These are phyloP conservation scores for Apostichopus parvimensis DNA, from an alignment of 35 echinoderm and acorn worm species.

Conservation along the genomic window DNA sequence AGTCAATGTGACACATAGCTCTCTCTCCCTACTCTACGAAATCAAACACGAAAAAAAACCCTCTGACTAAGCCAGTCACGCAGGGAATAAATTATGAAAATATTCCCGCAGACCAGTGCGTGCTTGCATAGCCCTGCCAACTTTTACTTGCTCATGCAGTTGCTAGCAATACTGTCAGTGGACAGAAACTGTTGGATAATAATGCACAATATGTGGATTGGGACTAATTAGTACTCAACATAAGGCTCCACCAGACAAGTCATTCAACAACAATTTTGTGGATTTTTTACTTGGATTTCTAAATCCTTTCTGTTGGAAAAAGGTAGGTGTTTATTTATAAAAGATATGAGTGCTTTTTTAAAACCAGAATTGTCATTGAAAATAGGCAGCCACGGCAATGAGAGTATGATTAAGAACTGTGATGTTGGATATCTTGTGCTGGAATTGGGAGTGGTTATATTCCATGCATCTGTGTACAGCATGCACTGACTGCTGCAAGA, in stretches of 20 bases:
- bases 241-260: background rate
- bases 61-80: conserved; percentile 21
- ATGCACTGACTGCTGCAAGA: background rate
- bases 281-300: conserved; percentile 21
- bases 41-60: background rate
- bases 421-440: background rate
- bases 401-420: background rate
- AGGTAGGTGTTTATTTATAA: background rate
- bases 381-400: background rate
- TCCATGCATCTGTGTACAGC: background rate
- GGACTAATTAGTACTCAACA: conserved; percentile 24
- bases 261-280: background rate
- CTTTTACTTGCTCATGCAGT: background rate
- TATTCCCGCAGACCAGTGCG: no score
- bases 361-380: background rate
- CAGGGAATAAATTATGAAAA: conserved; percentile 47
- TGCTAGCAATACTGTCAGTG: background rate
- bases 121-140: no score
- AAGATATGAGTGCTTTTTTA: background rate
- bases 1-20: conserved; percentile 34
- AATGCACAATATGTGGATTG: conserved; percentile 13
- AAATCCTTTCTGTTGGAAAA: background rate
- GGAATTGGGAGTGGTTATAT: background rate
- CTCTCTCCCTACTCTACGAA: background rate
- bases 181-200: conserved; percentile 5